Conservation (phyloP, 2,888 invertebrate genomes). For the Anoncus sp. region DNA sequence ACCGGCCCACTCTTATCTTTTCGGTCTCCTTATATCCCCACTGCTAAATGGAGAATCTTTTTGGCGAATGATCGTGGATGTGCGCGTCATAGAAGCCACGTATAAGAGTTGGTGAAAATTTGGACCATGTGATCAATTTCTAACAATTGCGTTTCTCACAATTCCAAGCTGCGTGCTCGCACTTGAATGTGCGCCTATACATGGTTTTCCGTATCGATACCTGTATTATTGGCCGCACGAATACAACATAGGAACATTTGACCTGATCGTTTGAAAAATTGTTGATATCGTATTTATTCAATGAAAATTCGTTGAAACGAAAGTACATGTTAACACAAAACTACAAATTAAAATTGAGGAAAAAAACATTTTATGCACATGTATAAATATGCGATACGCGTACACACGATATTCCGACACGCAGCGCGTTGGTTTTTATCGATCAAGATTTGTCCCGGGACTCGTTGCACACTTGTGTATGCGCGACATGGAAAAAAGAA, state of each 20-base stretch:
- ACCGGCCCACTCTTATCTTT: conserved; percentile 26
- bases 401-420: background rate
- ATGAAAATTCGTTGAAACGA: background rate
- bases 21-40: conserved; percentile 29
- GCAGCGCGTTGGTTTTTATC: conserved; percentile 9
- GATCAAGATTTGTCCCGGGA: conserved; percentile 8
- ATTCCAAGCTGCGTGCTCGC: too few relatives aligned
- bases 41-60: conserved; percentile 16
- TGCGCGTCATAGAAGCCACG: too few relatives aligned
- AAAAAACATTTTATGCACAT: too few relatives aligned
- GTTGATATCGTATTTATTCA: too few relatives aligned
- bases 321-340: background rate
- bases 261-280: too few relatives aligned
- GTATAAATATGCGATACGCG: background rate
- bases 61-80: conserved; percentile 9
- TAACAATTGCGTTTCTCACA: background rate
- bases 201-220: too few relatives aligned
- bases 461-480: background rate
- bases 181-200: too few relatives aligned
- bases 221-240: too few relatives aligned
- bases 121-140: background rate
- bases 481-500: background rate
- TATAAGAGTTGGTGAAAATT: background rate
- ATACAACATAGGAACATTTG: too few relatives aligned
- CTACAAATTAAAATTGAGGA: background rate